Percentiles rank a stretch among this genome's conserved stretches.
phyloP scores from a whole-genome alignment of 1,140 invertebrate genomes.

The Pseudomyrmex flavicornis region DNA sequence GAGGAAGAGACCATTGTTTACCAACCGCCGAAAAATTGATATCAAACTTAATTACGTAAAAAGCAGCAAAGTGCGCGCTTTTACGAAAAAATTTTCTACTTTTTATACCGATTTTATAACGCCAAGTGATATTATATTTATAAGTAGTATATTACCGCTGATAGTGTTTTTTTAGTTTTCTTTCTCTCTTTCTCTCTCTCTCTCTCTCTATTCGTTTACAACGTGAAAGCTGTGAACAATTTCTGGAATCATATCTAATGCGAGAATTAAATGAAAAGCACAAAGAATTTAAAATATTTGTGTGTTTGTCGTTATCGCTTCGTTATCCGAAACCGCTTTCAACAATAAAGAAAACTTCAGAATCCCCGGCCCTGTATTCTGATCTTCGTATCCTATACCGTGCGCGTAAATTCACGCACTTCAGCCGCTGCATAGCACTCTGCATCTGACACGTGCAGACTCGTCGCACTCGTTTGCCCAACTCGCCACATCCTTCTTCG shows the following conservation, averaged over 20 bases:
- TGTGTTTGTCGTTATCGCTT: background rate
- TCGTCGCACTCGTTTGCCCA: conserved; percentile 64
- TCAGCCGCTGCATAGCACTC: conserved; percentile 7
- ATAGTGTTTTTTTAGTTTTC: too few species aligned
- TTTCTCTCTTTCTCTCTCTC: background rate
- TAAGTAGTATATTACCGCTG: background rate
- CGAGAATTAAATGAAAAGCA: background rate
- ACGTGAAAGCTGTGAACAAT: background rate
- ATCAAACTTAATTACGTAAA: conserved; percentile 1
- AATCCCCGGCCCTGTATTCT: background rate
- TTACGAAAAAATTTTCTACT: background rate
- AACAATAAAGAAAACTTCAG: background rate
- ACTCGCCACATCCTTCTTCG: conserved; percentile 54
- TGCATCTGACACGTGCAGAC: conserved; percentile 39
- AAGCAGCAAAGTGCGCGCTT: background rate
- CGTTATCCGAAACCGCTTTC: conserved; percentile 13
- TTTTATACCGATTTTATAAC: background rate
- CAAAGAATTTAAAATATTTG: background rate
- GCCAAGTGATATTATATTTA: background rate
- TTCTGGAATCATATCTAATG: background rate
- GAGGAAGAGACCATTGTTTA: background rate
- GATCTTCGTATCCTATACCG: background rate
- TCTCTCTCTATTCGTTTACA: too few species aligned
- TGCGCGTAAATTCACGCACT: conserved; percentile 35
- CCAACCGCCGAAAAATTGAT: conserved; percentile 22